Percentiles rank a stretch among this genome's conserved stretches.
Evolutionary conservation across 2,888 invertebrate species (phyloP).

Genomic region (Rhabditoides inermis): DNA sequence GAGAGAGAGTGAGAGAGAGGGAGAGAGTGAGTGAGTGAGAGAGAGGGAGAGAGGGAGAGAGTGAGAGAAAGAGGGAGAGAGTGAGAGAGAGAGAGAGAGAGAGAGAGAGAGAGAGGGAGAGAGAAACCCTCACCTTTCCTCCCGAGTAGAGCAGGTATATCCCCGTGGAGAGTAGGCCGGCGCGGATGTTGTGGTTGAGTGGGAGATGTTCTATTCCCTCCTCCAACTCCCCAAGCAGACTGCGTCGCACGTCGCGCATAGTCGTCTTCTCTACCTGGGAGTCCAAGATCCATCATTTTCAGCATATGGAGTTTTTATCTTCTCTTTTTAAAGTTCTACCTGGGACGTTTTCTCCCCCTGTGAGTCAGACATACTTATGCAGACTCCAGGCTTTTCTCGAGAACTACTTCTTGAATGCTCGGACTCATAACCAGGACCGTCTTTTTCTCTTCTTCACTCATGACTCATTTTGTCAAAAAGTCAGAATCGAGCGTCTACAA

Average conservation of each 20-base stretch:
- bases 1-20: not conserved
- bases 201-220: conserved; percentile 15
- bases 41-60: not conserved
- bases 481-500: no score
- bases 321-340: no score
- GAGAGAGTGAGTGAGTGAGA: not conserved
- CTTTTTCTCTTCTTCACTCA: no score
- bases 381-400: no score
- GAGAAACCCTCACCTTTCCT: conserved; percentile 24
- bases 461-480: no score
- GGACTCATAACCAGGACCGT: no score
- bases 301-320: no score
- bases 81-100: conserved; percentile 2
- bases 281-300: no score
- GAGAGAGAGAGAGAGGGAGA: not conserved
- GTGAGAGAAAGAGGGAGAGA: not conserved
- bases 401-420: no score
- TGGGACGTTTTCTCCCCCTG: no score
- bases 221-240: conserved; percentile 14
- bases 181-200: conserved; percentile 47
- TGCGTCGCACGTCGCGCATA: conserved; percentile 14
- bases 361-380: no score
- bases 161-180: conserved; percentile 34
- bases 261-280: conserved; percentile 23
- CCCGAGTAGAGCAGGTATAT: conserved; percentile 39